Evolutionary conservation across 2,113 vertebrate species (phyloP).

Genomic region (Dicrurus megarhynchus): DNA sequence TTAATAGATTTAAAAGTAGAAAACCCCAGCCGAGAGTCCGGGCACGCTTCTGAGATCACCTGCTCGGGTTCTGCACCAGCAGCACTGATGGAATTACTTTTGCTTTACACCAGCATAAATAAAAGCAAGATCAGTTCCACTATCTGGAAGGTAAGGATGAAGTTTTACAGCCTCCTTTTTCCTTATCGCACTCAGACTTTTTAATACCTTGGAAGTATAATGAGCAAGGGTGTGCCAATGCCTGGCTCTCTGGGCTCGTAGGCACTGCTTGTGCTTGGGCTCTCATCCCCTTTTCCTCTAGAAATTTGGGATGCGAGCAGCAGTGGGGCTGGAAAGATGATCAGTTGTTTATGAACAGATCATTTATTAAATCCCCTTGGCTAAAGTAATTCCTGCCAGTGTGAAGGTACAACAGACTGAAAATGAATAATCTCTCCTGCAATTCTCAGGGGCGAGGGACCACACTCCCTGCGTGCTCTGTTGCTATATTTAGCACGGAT

Average conservation of each 20-base stretch:
- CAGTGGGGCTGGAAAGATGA: neutral
- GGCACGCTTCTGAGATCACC: slow-evolving; percentile 11
- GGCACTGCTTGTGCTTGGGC: neutral
- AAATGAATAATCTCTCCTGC: slow-evolving; percentile 54
- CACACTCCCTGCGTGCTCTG: neutral
- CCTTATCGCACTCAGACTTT: slow-evolving; percentile 9
- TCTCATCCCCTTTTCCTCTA: neutral
- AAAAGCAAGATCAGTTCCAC: slow-evolving; percentile 41
- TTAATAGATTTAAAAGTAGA: slow-evolving; percentile 52
- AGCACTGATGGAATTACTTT: slow-evolving; percentile 36
- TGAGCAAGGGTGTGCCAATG: neutral
- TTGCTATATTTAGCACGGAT: slow-evolving; percentile 62
- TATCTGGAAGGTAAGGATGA: slow-evolving; percentile 43
- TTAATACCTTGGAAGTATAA: slow-evolving; percentile 2
- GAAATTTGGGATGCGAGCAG: neutral
- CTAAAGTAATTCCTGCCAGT: slow-evolving; percentile 48
- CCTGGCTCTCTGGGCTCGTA: neutral
- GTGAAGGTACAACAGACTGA: slow-evolving; percentile 38
- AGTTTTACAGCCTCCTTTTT: slow-evolving; percentile 53
- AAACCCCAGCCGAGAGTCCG: neutral
- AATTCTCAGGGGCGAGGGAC: neutral
- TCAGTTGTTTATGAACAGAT: slow-evolving; percentile 26
- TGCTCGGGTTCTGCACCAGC: slow-evolving; percentile 19
- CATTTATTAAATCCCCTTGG: slow-evolving; percentile 61
- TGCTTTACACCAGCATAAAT: slow-evolving; percentile 50